Conservation (phyloP, 2,113 vertebrate species). For the Gobius niger region DNA sequence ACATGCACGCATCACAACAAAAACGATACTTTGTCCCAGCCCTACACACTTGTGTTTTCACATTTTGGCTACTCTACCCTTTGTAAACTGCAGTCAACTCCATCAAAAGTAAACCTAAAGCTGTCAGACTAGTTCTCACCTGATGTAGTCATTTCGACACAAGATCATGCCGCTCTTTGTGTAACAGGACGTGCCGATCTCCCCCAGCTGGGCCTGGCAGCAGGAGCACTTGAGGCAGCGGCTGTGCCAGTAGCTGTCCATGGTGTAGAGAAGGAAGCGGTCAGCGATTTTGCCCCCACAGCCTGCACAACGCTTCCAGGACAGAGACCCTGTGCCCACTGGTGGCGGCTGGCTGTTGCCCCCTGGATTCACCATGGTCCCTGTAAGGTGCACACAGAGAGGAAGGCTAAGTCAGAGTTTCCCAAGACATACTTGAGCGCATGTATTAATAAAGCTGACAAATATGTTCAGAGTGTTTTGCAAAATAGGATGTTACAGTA, state of each 20-base stretch:
- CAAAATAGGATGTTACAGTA: too few relatives aligned
- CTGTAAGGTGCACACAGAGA: slow-evolving; percentile 31
- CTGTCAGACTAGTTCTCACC: slow-evolving; percentile 75
- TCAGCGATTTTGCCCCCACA: slow-evolving; percentile 98
- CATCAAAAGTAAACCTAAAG: not conserved
- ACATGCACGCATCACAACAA: too few relatives aligned
- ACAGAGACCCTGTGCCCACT: slow-evolving; percentile 89
- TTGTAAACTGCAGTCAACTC: too few relatives aligned
- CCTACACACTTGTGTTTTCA: too few relatives aligned
- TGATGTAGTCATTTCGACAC: slow-evolving; percentile 99
- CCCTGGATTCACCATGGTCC: slow-evolving; percentile 95
- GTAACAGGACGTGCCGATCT: slow-evolving; percentile 98
- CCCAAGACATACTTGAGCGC: not conserved
- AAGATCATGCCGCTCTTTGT: slow-evolving; percentile 99
- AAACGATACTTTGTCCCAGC: too few relatives aligned
- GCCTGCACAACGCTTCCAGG: slow-evolving; percentile 96
- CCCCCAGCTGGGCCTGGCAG: slow-evolving; percentile 98
- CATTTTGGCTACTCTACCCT: too few relatives aligned
- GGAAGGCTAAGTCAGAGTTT: not conserved
- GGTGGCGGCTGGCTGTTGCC: slow-evolving; percentile 92
- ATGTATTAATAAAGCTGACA: too few relatives aligned
- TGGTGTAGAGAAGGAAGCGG: slow-evolving; percentile 98
- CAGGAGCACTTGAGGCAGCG: slow-evolving; percentile 98
- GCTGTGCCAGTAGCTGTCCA: slow-evolving; percentile 99
- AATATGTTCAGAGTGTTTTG: too few relatives aligned